Base-by-base conservation (phyloP, 2,113 vertebrate genomes). In the Oophaga pumilio region DNA sequence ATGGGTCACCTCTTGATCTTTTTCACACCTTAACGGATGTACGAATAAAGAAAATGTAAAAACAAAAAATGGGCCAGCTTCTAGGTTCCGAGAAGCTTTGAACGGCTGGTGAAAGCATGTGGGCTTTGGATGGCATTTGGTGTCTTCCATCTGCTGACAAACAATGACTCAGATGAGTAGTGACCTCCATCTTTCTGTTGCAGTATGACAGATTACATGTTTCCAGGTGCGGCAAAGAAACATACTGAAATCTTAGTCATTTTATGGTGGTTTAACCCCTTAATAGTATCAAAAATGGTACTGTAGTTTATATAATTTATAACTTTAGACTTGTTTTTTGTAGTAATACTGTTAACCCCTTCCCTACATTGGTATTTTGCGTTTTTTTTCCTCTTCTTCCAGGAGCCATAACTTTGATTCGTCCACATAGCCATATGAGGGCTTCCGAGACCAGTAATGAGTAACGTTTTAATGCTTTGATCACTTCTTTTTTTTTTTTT, bases 161-260 rank as follows among this genome's bases (percentile, higher is more conserved):
- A 56, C 52, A 81, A 17, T 87, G 87, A 88, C 87, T 88, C 87
- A 88, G 87, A 88, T 28, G 59, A 84, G 69, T 76, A 88, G 73
- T 84, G 71, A 77, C 73, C 86, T 83, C 86, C 86, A 88, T 88
- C 69, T 88, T 77, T 88, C 87, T 88, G 87, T 88, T 88, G 87
- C 87, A 88, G 71, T 68, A 88, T 88, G 87, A 88, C 87, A 82
- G 78, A 80, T 86, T 60, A 53, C 28, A 64, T 52, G 56, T 73
- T 76, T 28, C 79, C 87, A 83, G 80, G 87, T 88, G 87, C 87
- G 77, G 49, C 2, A 26, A 66, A 83, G 76, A 26, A 79, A 26
- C 78, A 24, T 79, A 50, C 43, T 57, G 20, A 84, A 88, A 83
- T 56, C 26, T 28, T 83, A 83, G 71, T 88, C 81, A 68, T 84